Evolutionary conservation across 2,113 vertebrate species (phyloP), one percentile per base, ranked within the genome.

Genomic region (Lophochroa leadbeateri): DNA sequence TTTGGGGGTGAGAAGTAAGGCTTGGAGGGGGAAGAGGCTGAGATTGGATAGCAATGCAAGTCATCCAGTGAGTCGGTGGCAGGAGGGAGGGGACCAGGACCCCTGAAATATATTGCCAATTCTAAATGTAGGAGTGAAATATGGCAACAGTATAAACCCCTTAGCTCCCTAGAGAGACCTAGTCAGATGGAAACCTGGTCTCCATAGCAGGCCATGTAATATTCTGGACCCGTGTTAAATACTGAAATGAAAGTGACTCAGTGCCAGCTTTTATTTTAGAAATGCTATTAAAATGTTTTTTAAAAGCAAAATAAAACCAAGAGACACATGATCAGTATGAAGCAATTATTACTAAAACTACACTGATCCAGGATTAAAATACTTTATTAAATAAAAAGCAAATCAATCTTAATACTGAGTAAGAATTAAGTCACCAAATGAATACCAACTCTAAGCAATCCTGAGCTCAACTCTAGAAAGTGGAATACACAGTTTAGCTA

Each of bases 181-280:
- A 50, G 39, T 71, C 70, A 69, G 61, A 52, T 72, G 69, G 81
- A 95, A 91, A 79, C 69, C 86, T 65, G 67, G 18, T 60, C 65
- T 50, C 39, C 70, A 13, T 21, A 76, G 72, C 78, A 67, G 57
- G 49, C 43, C 72, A 47, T 89, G 44, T 70, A 71, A 82, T 37
- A 53, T 70, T 46, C 84, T 92, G 77, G 74, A 39, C 46, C 72
- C 0, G 0, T 71, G 35, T 35, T 28, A 68, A 43, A 53, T 68
- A 75, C 52, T 4, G 72, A 86, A 64, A 91, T 35, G 65, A 76
- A 96, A 78, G 65, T 75, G 72, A 95, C 78, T 89, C 74, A 76
- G 70, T 20, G 63, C 74, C 83, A 85, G 61, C 47, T 82, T 96
- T 95, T 92, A 92, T 95, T 95, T 95, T 90, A 90, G 89, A 89